Conservation (phyloP, 2,797 vertebrate genomes). For the Myripristis murdjan region DNA sequence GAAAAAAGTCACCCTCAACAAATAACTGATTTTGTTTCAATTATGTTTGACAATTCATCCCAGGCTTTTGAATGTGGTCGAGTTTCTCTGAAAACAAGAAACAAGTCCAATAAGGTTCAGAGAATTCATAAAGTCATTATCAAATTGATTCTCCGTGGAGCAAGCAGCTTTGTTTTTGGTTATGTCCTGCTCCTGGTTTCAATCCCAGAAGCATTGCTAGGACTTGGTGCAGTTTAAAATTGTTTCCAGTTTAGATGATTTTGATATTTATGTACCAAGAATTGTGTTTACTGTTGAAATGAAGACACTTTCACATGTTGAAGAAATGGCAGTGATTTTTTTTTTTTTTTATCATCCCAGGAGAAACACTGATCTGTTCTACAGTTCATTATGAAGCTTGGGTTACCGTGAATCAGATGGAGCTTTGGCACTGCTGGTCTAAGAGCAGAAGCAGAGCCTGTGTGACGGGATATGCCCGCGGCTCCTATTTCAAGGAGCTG, state of each 20-base stretch:
- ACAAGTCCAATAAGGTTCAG: neutral
- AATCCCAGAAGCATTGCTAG: neutral
- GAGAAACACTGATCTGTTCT: conserved; percentile 21
- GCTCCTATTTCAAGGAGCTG: conserved; percentile 61
- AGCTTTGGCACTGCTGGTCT: conserved; percentile 45
- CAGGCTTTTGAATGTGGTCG: conserved; percentile 18
- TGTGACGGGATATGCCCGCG: conserved; percentile 49
- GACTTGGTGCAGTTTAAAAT: conserved; percentile 11
- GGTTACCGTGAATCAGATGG: conserved; percentile 56
- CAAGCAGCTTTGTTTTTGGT: conserved; percentile 3
- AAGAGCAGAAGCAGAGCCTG: conserved; percentile 33
- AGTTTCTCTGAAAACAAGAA: conserved; percentile 9
- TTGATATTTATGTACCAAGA: neutral
- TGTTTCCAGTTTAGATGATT: conserved; percentile 6
- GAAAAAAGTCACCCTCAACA: neutral
- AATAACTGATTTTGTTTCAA: neutral
- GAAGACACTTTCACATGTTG: conserved; percentile 34
- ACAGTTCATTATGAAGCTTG: conserved; percentile 48
- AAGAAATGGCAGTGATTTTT: conserved; percentile 1
- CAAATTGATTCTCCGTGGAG: neutral
- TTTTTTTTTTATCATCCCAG: too few species aligned
- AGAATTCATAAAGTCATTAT: conserved; percentile 10
- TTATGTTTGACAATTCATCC: conserved; percentile 1
- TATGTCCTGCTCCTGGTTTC: neutral
- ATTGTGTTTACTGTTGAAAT: conserved; percentile 15